Base-by-base conservation (phyloP, 2,888 invertebrate species). In the Capitulum mitella region DNA sequence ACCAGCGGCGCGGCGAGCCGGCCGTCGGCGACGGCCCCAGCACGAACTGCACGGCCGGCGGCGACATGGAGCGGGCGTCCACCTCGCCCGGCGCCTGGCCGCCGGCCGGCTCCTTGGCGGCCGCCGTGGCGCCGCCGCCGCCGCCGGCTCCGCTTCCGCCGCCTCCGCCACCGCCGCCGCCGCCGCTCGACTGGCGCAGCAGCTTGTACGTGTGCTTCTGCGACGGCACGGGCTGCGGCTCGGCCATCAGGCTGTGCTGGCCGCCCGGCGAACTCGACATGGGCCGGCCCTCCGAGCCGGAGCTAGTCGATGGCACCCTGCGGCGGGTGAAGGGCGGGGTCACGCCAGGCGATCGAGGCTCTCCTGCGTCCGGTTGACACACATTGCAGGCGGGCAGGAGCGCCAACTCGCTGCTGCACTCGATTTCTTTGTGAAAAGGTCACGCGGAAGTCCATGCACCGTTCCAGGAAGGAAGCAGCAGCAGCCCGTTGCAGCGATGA, bases 211-310 rank as follows among this genome's bases (percentile, higher is more conserved):
- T 87, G 79, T 88, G 88, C 80, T 88, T 86, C 84, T 90, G 90
- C 16, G 90, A 89, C 19, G 93, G 92, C 78, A 93, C 92, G 6
- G 92, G 92, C 82, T 92, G 90, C 12, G 93, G 92, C 84, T 92
- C 92, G 12, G 92, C 90, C 43, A 76, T 76, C 46, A 76, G 70
- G 16, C 70, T 70, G 70, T 40, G 70, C 70, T 70, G 70, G 26
- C 40, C 40, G 26, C 70, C 40, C 70, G 70, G 70, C 37, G 70
- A 70, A 40, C 70, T 19, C 37, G 70, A 70, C 70, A 37, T 37
- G 70, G 70, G 70, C 37, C 70, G 70, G 10, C 19, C 70, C 37
- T 70, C 70, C 40, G 70, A 70, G 70, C 70, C 70, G 34, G 70
- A 70, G 70, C 70, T 40, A 1, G 40, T 19, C 26, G 70, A 70